phyloP scores from a whole-genome alignment of 2,888 invertebrate species.

The Cryptosula pallasiana region DNA sequence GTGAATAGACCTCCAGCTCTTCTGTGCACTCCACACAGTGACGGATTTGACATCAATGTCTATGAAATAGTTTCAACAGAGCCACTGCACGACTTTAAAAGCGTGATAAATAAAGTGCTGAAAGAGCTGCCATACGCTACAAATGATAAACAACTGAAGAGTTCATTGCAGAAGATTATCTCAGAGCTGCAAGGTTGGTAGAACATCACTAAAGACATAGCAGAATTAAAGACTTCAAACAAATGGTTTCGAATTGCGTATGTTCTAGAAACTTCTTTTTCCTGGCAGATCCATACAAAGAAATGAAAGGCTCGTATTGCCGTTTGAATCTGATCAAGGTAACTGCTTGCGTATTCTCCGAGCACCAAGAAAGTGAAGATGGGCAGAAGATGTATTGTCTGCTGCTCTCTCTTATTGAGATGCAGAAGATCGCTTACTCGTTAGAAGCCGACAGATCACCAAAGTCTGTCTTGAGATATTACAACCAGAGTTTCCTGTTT shows the following conservation, averaged over 20 bases:
- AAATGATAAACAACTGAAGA: too few relatives aligned
- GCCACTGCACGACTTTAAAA: not conserved
- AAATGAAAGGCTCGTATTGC: not conserved
- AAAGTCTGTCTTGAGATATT: not conserved
- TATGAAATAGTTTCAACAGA: not conserved
- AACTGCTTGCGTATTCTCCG: not conserved
- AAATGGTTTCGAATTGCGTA: too few relatives aligned
- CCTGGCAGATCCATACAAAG: not conserved
- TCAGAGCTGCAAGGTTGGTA: too few relatives aligned
- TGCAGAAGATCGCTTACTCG: not conserved
- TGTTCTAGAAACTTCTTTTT: too few relatives aligned
- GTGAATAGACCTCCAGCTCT: not conserved
- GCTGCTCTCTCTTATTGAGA: not conserved
- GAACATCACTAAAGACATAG: too few relatives aligned
- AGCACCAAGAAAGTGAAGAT: not conserved
- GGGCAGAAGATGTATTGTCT: not conserved
- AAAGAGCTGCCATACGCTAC: not conserved
- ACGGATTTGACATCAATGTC: not conserved
- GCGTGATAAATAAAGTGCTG: not conserved
- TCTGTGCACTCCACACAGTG: not conserved
- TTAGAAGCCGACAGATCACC: not conserved
- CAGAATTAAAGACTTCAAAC: too few relatives aligned
- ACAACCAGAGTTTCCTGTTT: slow-evolving; percentile 16
- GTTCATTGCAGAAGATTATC: too few relatives aligned
- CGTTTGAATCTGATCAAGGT: not conserved